Evolutionary conservation across 2,888 invertebrate genomes (phyloP).

Genomic region (Lydus trimaculatus): DNA sequence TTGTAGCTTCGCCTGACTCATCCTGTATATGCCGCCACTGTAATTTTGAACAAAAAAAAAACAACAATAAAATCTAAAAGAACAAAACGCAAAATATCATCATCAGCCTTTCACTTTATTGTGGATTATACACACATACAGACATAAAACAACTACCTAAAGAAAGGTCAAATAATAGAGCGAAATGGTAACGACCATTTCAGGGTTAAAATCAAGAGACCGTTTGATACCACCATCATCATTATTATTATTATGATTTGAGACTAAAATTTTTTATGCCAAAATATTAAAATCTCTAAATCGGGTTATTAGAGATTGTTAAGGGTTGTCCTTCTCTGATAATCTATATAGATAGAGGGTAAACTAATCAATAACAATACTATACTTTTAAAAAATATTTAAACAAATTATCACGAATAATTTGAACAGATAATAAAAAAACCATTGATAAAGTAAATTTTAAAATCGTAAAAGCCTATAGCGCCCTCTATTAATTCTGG

Average conservation of each 20-base stretch:
- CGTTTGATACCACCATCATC: background rate
- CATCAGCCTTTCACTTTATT: slow-evolving; percentile 40
- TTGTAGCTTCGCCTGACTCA: too few relatives aligned
- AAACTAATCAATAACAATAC: background rate
- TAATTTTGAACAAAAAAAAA: background rate
- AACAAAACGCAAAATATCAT: slow-evolving; percentile 9
- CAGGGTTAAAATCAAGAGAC: slow-evolving; percentile 48
- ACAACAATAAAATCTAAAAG: background rate
- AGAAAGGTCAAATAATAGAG: slow-evolving; percentile 54
- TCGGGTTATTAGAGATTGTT: background rate
- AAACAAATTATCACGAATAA: too few relatives aligned
- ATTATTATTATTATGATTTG: background rate
- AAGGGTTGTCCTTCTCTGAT: background rate
- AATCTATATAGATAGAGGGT: background rate
- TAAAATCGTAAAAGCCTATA: background rate
- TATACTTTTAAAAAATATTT: background rate
- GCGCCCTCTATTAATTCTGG: background rate
- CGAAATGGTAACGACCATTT: slow-evolving; percentile 57
- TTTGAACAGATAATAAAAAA: too few relatives aligned
- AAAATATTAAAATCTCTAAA: too few relatives aligned
- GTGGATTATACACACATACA: background rate
- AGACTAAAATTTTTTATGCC: too few relatives aligned
- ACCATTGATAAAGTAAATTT: too few relatives aligned
- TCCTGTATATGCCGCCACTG: background rate
- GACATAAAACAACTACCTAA: background rate